Evolutionary conservation across 2,797 vertebrate species (phyloP), one percentile per base, ranked within the genome.

Genomic region (Meriones psammophilus): DNA sequence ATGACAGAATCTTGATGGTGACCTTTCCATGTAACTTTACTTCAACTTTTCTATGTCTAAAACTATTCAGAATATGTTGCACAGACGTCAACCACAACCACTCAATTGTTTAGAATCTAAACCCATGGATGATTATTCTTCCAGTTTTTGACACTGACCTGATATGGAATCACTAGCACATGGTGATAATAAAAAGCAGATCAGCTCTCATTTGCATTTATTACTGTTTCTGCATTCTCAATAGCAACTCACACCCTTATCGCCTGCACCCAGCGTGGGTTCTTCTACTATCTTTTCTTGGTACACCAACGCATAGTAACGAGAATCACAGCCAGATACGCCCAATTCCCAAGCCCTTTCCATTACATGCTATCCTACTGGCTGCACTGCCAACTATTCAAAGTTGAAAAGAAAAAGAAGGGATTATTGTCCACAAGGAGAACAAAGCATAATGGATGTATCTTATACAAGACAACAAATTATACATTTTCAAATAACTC

Each of bases 111-210:
- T 95, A 94, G 86, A 97, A 83, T 79, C 78, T 73, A 71, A 86
- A 30, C 73, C 81, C 90, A 96, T 73, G 28, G 92, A 88, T 14
- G 18, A 71, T 88, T 56, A 76, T 39, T 96, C 62, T 88, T 90
- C 5, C 22, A 66, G n/a, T 97, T 94, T 58, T 96, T 96, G 96
- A 96, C 86, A 83, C 28, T 89, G 62, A 83, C 62, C 83, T 86
- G 95, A 33, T 92, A 95, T 93, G 81, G 73, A 93, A 96, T 92
- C 85, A 54, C 73, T 46, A 74, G 88, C 90, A 91, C 46, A 92
- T 87, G 81, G 56, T 94, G 92, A 95, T 97, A 95, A 97, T 96
- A 94, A 96, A 97, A 95, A 96, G 60, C 93, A 97, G 73, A 94
- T 58, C 73, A 62, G 24, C 77, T 69, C 95, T 92, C 60, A 66